These are phyloP conservation scores for Cactoblastis cactorum DNA, from an alignment of 2,888 invertebrate genomes.

Conservation along the genomic window DNA sequence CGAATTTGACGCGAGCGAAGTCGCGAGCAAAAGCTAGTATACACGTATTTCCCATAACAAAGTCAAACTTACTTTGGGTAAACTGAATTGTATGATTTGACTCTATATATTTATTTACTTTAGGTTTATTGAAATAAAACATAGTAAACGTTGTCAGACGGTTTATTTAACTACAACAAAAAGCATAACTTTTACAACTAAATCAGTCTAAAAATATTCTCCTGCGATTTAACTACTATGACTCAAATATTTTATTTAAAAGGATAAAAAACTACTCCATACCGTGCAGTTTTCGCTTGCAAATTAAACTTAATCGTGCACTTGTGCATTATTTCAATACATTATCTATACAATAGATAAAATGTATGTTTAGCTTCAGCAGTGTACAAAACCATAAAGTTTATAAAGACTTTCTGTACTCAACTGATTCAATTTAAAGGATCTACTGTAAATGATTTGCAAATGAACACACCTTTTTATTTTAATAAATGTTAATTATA, in stretches of 20 bases:
- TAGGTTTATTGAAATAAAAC: conserved; percentile 21
- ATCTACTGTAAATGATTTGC: background rate
- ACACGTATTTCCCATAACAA: no score
- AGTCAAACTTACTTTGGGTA: no score
- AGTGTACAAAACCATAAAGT: background rate
- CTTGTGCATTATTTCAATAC: conserved; percentile 13
- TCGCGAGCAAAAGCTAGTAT: no score
- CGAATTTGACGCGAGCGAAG: no score
- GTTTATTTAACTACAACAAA: conserved; percentile 78
- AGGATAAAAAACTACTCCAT: conserved; percentile 50
- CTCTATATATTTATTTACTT: no score
- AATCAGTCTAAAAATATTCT: conserved; percentile 79
- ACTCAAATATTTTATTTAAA: conserved; percentile 66
- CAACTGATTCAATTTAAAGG: background rate
- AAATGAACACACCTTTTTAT: background rate
- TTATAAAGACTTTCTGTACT: background rate
- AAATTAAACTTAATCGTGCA: conserved; percentile 20
- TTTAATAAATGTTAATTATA: background rate
- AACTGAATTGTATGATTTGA: no score
- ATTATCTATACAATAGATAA: conserved; percentile 6
- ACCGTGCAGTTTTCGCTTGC: conserved; percentile 36
- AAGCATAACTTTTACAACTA: conserved; percentile 77
- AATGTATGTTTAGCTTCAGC: conserved; percentile 5
- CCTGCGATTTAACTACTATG: conserved; percentile 64
- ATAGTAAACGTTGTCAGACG: conserved; percentile 51